These are phyloP conservation scores for Didymodactylos carnosus DNA, from an alignment of 2,888 invertebrate species.

Conservation along the genomic window DNA sequence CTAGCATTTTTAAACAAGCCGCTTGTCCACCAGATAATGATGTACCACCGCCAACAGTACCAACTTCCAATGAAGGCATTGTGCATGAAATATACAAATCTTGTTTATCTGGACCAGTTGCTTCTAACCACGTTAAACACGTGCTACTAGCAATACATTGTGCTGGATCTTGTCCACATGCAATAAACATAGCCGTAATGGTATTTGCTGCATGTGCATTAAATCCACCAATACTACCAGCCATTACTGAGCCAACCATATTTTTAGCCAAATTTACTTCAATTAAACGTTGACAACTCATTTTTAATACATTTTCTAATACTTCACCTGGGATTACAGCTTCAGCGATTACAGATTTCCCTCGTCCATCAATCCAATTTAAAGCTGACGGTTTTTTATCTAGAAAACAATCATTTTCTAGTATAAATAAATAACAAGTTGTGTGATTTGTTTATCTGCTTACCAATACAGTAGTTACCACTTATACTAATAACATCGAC, in stretches of 20 bases:
- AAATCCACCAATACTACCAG: conserved; percentile 65
- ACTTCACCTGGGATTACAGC: conserved; percentile 57
- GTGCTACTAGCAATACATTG: conserved; percentile 86
- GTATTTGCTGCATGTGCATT: conserved; percentile 96
- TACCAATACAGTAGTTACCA: conserved; percentile 70
- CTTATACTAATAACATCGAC: conserved; percentile 52
- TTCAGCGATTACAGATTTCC: conserved; percentile 74
- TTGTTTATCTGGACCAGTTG: background rate
- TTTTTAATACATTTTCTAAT: conserved; percentile 58
- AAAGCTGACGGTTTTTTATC: conserved; percentile 14
- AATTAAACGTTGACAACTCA: conserved; percentile 53
- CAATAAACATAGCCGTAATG: conserved; percentile 89
- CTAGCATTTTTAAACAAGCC: conserved; percentile 55
- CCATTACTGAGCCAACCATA: conserved; percentile 76
- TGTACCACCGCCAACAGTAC: conserved; percentile 76
- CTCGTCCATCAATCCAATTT: conserved; percentile 63
- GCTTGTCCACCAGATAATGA: conserved; percentile 69
- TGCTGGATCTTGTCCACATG: conserved; percentile 93
- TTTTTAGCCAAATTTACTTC: conserved; percentile 80
- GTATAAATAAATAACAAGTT: too few species aligned
- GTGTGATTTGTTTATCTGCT: conserved; percentile 73
- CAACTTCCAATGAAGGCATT: conserved; percentile 90
- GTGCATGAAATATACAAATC: conserved; percentile 83
- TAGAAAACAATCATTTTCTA: background rate
- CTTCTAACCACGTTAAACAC: conserved; percentile 39